Base-by-base conservation (phyloP, 1,140 invertebrate species). In the Hylyphantes graminicola region DNA sequence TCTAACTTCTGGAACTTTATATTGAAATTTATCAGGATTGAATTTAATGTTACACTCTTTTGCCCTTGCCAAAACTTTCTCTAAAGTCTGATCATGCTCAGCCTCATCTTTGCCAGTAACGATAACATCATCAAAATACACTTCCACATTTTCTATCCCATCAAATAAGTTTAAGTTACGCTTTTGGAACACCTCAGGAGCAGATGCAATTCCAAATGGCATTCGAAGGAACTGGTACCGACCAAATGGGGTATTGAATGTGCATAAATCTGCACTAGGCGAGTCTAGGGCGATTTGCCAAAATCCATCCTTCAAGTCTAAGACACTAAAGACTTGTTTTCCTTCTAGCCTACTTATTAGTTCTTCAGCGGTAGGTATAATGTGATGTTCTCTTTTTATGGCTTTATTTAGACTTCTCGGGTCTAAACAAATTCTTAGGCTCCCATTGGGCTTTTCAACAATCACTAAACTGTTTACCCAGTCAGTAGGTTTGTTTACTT, bases 191-290 rank as follows among this genome's bases (percentile, higher is more conserved):
- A 76, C 19, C 67, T 85, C 67, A 19, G 91, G 90, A 0, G 91
- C 90, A 17, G 88, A 89, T 80, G 89, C 89, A 8, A n/a, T 88
- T 11, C 90, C 91, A 88, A 91, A 92, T 7, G 88, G 88, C 10
- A 92, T 72, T 63, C 89, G 81, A 76, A 89, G 90, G 86, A 90
- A 89, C 68, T 75, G 13, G 73, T 88, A 91, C 12, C 87, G 87
- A 48, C 89, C 89, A 68, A 59, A 77, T 19, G 75, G 79, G 35
- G 85, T 80, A 57, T 74, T 70, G 72, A 87, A 87, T 3, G 73
- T 79, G 21, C 77, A 74, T 21, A 74, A 48, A 21, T 85, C 53
- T 35, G 48, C 51, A 73, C 67, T 74, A 17, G 12, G 8, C 21
- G 57, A 50, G 12, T 64, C 70, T 59, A 74, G 12, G 7, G 57